Conservation (phyloP, 2,797 vertebrate species). For the Peromyscus attwateri region DNA sequence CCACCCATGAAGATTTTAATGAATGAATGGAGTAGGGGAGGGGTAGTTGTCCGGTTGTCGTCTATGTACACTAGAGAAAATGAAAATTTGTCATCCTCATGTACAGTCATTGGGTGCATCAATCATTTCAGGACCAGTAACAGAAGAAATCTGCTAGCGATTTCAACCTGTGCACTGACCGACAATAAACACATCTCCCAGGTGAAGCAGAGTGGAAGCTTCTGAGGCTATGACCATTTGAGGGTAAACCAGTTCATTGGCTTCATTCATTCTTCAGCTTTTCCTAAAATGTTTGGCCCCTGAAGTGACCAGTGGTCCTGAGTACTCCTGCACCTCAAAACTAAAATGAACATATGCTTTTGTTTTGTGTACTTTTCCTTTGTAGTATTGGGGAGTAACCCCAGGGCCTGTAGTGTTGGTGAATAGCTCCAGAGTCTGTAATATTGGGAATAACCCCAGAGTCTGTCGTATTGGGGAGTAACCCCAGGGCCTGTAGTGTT, state of each 20-base stretch:
- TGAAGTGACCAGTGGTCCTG: background rate
- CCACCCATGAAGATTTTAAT: background rate
- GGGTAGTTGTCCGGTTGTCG: background rate
- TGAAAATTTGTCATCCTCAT: background rate
- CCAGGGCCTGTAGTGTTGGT: background rate
- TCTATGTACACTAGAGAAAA: background rate
- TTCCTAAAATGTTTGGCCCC: background rate
- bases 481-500: background rate
- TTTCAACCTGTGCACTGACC: background rate
- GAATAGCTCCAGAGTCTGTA: background rate
- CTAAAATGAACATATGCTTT: background rate
- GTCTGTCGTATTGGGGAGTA: background rate
- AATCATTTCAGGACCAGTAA: background rate
- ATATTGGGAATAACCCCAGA: background rate
- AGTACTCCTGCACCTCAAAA: background rate
- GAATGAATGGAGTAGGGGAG: background rate
- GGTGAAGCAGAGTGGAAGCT: background rate
- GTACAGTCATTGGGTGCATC: background rate
- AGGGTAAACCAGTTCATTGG: background rate
- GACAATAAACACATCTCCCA: background rate
- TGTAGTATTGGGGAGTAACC: background rate
- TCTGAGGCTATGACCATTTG: background rate
- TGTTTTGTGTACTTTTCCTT: background rate
- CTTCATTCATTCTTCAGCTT: constrained; percentile 22
- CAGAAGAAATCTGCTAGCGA: constrained; percentile 17